Percentiles rank a stretch among this genome's conserved stretches.
phyloP scores from a whole-genome alignment of 1,140 invertebrate genomes.

The Neodiprion lecontei region DNA sequence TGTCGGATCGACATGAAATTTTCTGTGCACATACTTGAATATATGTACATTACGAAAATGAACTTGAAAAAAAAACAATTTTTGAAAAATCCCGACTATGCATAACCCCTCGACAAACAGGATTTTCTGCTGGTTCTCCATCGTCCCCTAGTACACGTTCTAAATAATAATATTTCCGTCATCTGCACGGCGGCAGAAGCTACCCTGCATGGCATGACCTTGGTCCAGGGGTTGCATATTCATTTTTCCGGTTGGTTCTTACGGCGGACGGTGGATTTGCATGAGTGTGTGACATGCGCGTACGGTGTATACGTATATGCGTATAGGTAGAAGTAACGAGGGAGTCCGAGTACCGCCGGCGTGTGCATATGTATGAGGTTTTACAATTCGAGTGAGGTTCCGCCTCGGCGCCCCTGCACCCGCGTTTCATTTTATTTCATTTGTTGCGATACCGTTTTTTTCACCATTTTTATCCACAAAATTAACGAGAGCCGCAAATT shows the following conservation, averaged over 20 bases:
- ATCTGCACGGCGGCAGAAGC: slow-evolving; percentile 6
- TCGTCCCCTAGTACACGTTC: slow-evolving; percentile 15
- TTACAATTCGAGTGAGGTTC: slow-evolving; percentile 44
- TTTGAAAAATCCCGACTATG: neutral
- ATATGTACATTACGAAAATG: no score
- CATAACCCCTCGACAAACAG: slow-evolving; percentile 18
- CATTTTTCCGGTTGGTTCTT: slow-evolving; percentile 52
- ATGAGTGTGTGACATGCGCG: no score
- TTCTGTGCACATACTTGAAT: no score
- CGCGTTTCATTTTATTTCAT: slow-evolving; percentile 2
- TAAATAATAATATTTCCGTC: slow-evolving; percentile 34
- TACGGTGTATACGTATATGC: no score
- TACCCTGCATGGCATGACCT: slow-evolving; percentile 33
- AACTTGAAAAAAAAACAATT: no score
- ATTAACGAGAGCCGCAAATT: slow-evolving; percentile 4
- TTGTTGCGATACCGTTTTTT: neutral
- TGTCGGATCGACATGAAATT: no score
- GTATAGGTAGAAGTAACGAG: neutral
- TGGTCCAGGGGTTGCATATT: slow-evolving; percentile 47
- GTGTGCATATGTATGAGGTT: slow-evolving; percentile 56
- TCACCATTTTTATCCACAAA: neutral
- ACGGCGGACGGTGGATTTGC: neutral
- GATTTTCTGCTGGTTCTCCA: slow-evolving; percentile 32
- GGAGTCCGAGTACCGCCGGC: slow-evolving; percentile 22
- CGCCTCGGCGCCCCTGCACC: slow-evolving; percentile 43